Percentiles rank a stretch among this genome's conserved stretches.
These are phyloP conservation scores for Hiodon tergisus DNA, from an alignment of 2,113 vertebrate genomes.

Conservation along the genomic window DNA sequence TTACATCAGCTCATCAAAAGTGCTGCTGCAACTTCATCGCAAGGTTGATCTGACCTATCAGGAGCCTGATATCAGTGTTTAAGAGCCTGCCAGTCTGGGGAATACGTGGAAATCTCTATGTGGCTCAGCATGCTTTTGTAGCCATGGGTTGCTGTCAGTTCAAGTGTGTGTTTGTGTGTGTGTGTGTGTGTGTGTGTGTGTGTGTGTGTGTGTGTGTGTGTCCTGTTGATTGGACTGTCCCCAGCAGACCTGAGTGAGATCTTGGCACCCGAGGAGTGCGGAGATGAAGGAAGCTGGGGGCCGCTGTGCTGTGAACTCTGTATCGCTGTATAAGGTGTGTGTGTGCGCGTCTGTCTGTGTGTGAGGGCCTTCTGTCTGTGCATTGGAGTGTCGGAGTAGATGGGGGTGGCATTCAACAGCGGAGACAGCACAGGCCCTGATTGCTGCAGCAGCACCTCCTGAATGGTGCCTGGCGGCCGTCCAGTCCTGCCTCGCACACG, in stretches of 20 bases:
- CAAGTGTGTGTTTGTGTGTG: too few relatives aligned
- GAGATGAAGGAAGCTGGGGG: background rate
- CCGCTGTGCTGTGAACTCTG: background rate
- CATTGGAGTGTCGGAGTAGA: background rate
- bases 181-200: conserved; percentile 30
- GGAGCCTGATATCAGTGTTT: background rate
- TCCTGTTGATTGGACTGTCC: conserved; percentile 4
- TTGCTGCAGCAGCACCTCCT: conserved; percentile 59
- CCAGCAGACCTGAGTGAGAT: background rate
- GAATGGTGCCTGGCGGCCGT: conserved; percentile 51
- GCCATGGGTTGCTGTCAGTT: too few relatives aligned
- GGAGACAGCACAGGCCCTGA: conserved; percentile 35
- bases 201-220: conserved; percentile 26
- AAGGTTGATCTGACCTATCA: background rate
- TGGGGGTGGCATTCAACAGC: background rate
- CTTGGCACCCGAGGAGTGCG: background rate
- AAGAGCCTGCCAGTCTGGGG: conserved; percentile 4
- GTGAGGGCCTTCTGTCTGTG: conserved; percentile 29
- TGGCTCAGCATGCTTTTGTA: too few relatives aligned
- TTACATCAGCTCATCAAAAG: conserved; percentile 1
- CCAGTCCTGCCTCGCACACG: conserved; percentile 37
- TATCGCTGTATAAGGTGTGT: background rate
- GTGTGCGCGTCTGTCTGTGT: conserved; percentile 34
- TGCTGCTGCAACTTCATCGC: background rate
- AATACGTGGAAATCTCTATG: conserved; percentile 48